Percentiles rank a stretch among this genome's conserved stretches.
These are phyloP conservation scores for Allygus modestus DNA, from an alignment of 2,888 invertebrate species.

Conservation along the genomic window DNA sequence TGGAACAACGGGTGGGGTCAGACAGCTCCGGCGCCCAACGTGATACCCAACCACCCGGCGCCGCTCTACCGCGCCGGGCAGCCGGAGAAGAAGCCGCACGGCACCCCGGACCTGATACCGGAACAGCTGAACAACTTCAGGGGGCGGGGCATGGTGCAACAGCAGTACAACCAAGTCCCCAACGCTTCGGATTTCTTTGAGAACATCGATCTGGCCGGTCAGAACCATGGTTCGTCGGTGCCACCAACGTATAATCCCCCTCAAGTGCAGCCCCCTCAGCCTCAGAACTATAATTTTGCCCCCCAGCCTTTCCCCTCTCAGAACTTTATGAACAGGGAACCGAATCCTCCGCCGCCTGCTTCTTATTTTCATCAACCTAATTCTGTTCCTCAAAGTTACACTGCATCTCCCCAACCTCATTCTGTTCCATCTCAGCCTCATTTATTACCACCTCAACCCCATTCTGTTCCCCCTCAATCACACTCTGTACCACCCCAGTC, in stretches of 20 bases:
- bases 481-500: conserved; percentile 19
- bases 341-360: conserved; percentile 38
- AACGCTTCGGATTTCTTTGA: conserved; percentile 61
- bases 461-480: conserved; percentile 39
- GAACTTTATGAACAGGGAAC: conserved; percentile 33
- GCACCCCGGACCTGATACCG: conserved; percentile 58
- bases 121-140: conserved; percentile 46
- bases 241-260: conserved; percentile 33
- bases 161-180: conserved; percentile 46
- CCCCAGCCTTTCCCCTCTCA: conserved; percentile 28
- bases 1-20: conserved; percentile 65
- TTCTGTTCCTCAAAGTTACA: conserved; percentile 4
- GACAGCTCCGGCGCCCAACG: conserved; percentile 24
- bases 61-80: conserved; percentile 7
- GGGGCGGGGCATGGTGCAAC: conserved; percentile 13
- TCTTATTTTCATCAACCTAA: conserved; percentile 45
- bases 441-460: conserved; percentile 13
- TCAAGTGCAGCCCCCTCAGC: background rate
- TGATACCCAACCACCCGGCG: conserved; percentile 33
- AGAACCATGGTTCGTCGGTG: conserved; percentile 18
- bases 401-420: conserved; percentile 11
- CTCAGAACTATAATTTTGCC: conserved; percentile 2
- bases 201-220: conserved; percentile 60
- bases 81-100: conserved; percentile 39
- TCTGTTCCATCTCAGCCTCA: conserved; percentile 23